A percentile compares a stretch with the other conserved stretches of the same genome.
Conservation (phyloP, 2,888 invertebrate species). For the Proisotoma minuta region DNA sequence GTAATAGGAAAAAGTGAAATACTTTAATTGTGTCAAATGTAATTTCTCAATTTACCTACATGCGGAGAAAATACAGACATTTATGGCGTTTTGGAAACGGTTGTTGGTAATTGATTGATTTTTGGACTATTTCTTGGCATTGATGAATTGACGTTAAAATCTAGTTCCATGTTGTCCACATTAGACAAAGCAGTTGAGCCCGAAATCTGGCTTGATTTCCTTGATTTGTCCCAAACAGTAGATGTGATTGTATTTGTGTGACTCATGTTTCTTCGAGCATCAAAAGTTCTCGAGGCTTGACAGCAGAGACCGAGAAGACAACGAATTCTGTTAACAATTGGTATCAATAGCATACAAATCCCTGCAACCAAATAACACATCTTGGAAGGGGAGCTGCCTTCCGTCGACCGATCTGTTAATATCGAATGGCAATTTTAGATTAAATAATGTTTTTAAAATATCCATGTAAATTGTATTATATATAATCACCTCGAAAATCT, state of each 20-base stretch:
- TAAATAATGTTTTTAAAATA: too few species aligned
- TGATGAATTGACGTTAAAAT: conserved; percentile 16
- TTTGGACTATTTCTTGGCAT: background rate
- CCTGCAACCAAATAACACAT: conserved; percentile 29
- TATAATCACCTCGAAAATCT: conserved; percentile 28
- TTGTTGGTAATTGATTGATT: background rate
- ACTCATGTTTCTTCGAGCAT: conserved; percentile 35
- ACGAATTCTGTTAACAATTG: conserved; percentile 38
- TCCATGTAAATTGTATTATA: background rate
- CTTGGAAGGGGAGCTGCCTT: conserved; percentile 19
- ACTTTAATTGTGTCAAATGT: too few species aligned
- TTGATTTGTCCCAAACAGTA: conserved; percentile 41
- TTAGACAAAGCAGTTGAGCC: conserved; percentile 41
- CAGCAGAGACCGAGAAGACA: conserved; percentile 41
- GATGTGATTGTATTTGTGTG: conserved; percentile 43
- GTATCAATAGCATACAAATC: conserved; percentile 39
- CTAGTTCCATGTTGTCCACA: conserved; percentile 40
- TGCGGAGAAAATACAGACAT: too few species aligned
- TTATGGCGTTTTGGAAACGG: background rate
- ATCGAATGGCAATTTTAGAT: background rate
- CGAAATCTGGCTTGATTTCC: conserved; percentile 45
- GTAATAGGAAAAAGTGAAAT: too few species aligned
- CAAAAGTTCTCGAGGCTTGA: conserved; percentile 35
- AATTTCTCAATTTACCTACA: too few species aligned
- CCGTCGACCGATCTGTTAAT: background rate